Base-by-base conservation (phyloP, 2,797 vertebrate genomes). In the Anas acuta region DNA sequence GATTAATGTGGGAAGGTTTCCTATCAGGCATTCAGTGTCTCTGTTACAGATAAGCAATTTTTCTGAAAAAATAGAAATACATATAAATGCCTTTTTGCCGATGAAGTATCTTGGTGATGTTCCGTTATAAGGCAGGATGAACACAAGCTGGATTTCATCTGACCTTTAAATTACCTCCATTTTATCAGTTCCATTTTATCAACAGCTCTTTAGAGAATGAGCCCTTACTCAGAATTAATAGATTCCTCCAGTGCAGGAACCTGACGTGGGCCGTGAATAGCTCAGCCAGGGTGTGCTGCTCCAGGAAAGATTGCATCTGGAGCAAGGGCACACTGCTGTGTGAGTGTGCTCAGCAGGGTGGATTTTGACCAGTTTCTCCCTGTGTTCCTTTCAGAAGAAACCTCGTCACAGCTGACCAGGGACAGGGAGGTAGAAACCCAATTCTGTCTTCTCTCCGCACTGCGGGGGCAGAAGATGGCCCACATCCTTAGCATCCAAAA, bases 121-220 rank as follows among this genome's bases (percentile, higher is more conserved):
- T 95, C 84, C 69, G 39, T 90, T 96, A 81, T 62, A 75, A 95
- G 91, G 69, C 57, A 84, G 87, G 92, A 92, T 16, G 90, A 96
- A 81, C 90, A 82, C 1, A 33, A 93, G 66, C 45, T 70, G 92
- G 72, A 57, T 95, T 95, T 95, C 84, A 77, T 88, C 84, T 97
- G 97, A 96, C 97, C 97, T 97, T 97, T 97, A 97, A 94, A 97
- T 96, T 96, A 90, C 92, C 60, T 97, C 75, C 33, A 13, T 84
- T 92, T 96, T 96, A 96, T 97, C 58, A 6, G 84, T 53, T 49
- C 41, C 81, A 81, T 94, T 95, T 93, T 90, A 95, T 96, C 94
- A 92, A 86, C 67, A 84, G 69, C 74, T 95, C 60, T 95, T 94
- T 92, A 88, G 79, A 95, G 89, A 92, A 87, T 30, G 75, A 93